phyloP scores from a whole-genome alignment of 2,888 invertebrate genomes.

The Lacanobia oleracea region DNA sequence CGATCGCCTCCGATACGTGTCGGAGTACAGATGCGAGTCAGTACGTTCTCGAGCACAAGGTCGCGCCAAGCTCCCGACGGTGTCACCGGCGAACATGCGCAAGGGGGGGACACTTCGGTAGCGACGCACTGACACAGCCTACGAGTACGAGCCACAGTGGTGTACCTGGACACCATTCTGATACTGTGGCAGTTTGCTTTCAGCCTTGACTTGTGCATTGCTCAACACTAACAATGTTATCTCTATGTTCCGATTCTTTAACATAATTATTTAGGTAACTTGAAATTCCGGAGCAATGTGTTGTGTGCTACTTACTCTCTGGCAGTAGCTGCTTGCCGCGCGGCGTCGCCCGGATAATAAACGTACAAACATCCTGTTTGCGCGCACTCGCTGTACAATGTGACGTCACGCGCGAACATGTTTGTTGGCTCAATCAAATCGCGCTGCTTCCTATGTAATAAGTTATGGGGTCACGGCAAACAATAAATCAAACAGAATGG shows the following conservation, averaged over 20 bases:
- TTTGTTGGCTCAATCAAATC: constrained; percentile 35
- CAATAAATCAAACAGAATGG: constrained; percentile 30
- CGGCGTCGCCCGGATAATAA: constrained; percentile 10
- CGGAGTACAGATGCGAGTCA: not conserved
- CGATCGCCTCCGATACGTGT: constrained; percentile 34
- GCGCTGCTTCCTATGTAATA: constrained; percentile 27
- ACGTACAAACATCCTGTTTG: constrained; percentile 58
- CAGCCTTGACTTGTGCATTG: not conserved
- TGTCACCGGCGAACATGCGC: not conserved
- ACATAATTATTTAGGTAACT: not conserved
- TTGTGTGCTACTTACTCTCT: not conserved
- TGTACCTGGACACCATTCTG: too few species aligned
- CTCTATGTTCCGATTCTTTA: not conserved
- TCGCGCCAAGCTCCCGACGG: not conserved
- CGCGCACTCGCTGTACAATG: constrained; percentile 4
- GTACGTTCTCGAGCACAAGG: constrained; percentile 4
- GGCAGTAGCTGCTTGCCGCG: not conserved
- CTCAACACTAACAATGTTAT: too few species aligned
- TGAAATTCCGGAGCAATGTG: not conserved
- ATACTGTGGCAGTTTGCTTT: not conserved
- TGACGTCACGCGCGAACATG: constrained; percentile 18
- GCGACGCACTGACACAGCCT: not conserved
- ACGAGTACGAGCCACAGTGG: not conserved
- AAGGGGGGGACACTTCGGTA: not conserved
- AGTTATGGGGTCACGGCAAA: constrained; percentile 22